Base-by-base conservation (phyloP, 1,140 invertebrate genomes). In the Ephestia elutella region DNA sequence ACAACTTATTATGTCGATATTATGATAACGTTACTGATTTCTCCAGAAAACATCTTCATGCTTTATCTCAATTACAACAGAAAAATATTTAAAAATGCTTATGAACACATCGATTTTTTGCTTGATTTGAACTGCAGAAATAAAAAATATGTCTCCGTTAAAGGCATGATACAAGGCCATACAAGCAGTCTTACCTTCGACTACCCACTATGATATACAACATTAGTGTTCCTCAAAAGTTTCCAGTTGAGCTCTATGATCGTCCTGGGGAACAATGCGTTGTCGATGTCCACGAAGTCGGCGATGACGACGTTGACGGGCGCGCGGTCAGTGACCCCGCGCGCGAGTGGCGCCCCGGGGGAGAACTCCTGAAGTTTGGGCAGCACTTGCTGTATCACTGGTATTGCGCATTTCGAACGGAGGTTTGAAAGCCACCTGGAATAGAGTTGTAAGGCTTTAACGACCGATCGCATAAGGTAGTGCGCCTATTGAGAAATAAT, bases 271-370 rank as follows among this genome's bases (percentile, higher is more conserved):
- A 92, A 92, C 25, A 89, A 60, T 1, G 87, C 84, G 18, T 92
- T 73, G 19, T 91, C 82, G 25, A 92, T 73, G 56, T 91, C 89
- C 0, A 92, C 82, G 62, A 92, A 93, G 72, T 93, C 92, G 0
- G 89, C 90, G 1, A 93, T 91, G n/a, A 92, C 89, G 0, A 93
- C 90, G 73, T 93, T 93, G 1, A 91, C 80, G 2, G 80, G 66
- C 0, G 87, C 70, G 0, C 65, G 65, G 0, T 54, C 59, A 0
- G 57, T 59, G 11, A 75, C 64, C 4, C 54, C 28, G 2, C 53
- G 35, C 0, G 66, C 63, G 0, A 59, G 28, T 0, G 86, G 83
- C 3, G 86, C 80, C 2, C 92, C 92, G 0, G 91, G 90, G 2
- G 66, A 57, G 65, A 92, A 90, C 13, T 89, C 77, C 8, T 72